Base-by-base conservation (phyloP, 2,888 invertebrate species). In the Lochmaea capreae region DNA sequence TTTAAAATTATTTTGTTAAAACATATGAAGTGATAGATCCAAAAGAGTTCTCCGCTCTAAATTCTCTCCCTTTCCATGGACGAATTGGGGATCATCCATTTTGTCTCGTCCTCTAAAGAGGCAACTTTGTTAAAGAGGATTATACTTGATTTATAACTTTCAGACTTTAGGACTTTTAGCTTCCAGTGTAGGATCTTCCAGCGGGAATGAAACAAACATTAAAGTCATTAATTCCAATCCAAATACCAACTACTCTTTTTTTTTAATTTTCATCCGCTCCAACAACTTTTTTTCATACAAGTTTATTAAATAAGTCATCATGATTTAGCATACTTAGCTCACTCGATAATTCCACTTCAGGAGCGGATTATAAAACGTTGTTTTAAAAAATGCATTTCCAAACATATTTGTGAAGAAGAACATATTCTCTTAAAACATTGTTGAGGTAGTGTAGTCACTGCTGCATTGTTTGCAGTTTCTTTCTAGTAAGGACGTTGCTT, bases 111-210 rank as follows among this genome's bases (percentile, higher is more conserved):
- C 80, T 80, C 84, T 82, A 83, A 84, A 85, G 84, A 84, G 85
- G 84, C 84, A 85, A 84, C 85, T 84, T 84, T 83, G 82, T 83
- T 82, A 84, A 85, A 85, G 85, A 81, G 84, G 85, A 85, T 85
- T 85, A 85, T 79, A 77, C 80, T 80, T 85, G 85, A 85, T 85
- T 84, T 85, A 85, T 84, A 84, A 85, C 84, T 84, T 83, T 80
- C 81, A 81, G 81, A 83, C 81, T 81, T 80, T 82, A 81, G 26
- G 81, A 80, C 78, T 78, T 79, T 78, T 80, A 80, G 78, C 39
- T 10, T 57, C 18, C 67, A 67, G 58, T 14, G 58, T 46, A 54
- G 67, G 59, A 59, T 54, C 16, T 54, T 14, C n/a, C 9, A 43
- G 33, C 22, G 39, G 54, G 46, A n/a, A 65, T 43, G 18, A 22